Evolutionary conservation across 2,888 invertebrate species (phyloP), one percentile per base, ranked within the genome.

Genomic region (Drosophila tanythrix): DNA sequence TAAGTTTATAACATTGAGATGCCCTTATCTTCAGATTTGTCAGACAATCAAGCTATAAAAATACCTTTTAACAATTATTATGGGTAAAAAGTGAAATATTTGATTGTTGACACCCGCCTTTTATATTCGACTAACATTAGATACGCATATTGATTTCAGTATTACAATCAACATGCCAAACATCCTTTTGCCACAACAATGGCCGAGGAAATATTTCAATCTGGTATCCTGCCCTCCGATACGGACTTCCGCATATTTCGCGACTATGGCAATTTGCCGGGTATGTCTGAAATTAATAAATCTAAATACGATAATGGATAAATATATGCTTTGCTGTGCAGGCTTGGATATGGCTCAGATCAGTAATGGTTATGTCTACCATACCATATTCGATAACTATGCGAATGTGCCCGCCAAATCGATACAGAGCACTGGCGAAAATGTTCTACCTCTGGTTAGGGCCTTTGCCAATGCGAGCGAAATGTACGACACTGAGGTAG

Each of bases 291-390:
- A 15, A 43, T n/a, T 0, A 10, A 4, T 18, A 48, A 10, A 18
- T n/a, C 1, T 18, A 27, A 10, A 15, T n/a, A 2, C 0, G 13
- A 11, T 6, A 25, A 15, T 29, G 31, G 4, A 0, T 15, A 11
- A 29, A n/a, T 33, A 5, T 27, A 15, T 40, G 33, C 3, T 35
- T 2, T 25, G 0, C 5, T 46, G 21, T 31, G 4, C 89, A 95
- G 97, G 97, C 18, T 91, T 97, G 53, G 97, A 97, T 92, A 94
- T 97, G 84, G 97, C 97, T 0, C 96, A 96, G 91, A 93, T 94
- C 5, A 94, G 95, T 63, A 96, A 96, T 93, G 97, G 96, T 0
- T 95, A 95, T 91, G 95, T 96, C 31, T 97, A 97, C 92, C 97
- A 97, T 92, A 97, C 97, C 0, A 94, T 94, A 52, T 95, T 95